Conservation (phyloP, 2,888 invertebrate species). For the Napeogenes sylphis region DNA sequence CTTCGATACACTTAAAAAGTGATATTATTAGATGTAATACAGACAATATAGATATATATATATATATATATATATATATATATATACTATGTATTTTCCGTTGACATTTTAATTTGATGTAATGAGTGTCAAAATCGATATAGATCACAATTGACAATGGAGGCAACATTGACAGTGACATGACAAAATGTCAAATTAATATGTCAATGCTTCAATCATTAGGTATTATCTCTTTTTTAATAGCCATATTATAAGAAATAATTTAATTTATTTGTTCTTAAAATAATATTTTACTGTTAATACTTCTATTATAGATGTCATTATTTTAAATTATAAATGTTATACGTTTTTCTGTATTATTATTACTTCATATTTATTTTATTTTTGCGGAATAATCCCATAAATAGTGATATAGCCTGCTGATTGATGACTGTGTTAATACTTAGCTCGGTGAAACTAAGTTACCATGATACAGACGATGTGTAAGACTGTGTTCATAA, state of each 20-base stretch:
- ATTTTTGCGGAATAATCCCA: background rate
- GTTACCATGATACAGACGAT: background rate
- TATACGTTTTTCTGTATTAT: too few relatives aligned
- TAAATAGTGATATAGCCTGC: background rate
- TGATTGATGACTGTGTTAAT: slow-evolving; percentile 2
- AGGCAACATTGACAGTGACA: slow-evolving; percentile 2
- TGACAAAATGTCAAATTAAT: slow-evolving; percentile 1
- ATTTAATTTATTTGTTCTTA: too few relatives aligned
- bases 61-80: too few relatives aligned
- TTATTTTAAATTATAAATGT: too few relatives aligned
- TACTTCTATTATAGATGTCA: too few relatives aligned
- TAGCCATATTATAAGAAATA: too few relatives aligned
- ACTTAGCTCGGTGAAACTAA: slow-evolving; percentile 1
- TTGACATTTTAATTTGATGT: slow-evolving; percentile 1
- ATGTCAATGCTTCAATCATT: background rate
- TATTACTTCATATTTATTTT: too few relatives aligned
- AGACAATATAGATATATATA: too few relatives aligned
- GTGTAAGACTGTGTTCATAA: background rate
- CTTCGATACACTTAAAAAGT: too few relatives aligned
- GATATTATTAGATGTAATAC: too few relatives aligned
- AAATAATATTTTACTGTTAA: too few relatives aligned
- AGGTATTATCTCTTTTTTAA: background rate
- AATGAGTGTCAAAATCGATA: slow-evolving; percentile 3
- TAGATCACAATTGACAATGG: background rate
- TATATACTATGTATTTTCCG: too few relatives aligned